These are phyloP conservation scores for Neria commutata DNA, from an alignment of 2,888 invertebrate species.

Conservation along the genomic window DNA sequence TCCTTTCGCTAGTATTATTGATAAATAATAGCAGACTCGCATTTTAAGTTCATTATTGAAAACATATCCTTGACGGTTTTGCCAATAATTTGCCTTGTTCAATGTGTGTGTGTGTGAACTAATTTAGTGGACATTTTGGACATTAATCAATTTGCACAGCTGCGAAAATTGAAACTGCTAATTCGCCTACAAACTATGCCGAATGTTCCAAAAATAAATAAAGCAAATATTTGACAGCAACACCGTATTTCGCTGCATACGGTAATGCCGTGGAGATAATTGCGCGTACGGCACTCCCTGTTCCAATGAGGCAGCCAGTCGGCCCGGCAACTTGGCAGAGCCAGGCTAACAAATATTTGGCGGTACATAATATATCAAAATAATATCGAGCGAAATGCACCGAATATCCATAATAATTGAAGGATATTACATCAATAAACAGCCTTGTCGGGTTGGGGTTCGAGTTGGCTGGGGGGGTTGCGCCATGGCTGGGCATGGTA, in stretches of 20 bases:
- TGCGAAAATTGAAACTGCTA: too few relatives aligned
- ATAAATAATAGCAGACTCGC: too few relatives aligned
- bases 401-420: constrained; percentile 53
- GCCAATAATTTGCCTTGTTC: too few relatives aligned
- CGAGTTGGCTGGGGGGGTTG: background rate
- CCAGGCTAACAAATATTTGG: background rate
- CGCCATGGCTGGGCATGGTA: background rate
- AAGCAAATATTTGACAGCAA: background rate
- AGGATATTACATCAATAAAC: constrained; percentile 55
- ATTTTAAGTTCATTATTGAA: too few relatives aligned
- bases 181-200: background rate
- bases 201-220: background rate
- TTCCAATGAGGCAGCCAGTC: too few relatives aligned
- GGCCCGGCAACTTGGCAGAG: too few relatives aligned
- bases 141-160: too few relatives aligned
- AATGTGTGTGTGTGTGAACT: too few relatives aligned
- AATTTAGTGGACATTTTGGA: too few relatives aligned
- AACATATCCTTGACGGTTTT: too few relatives aligned
- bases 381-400: background rate
- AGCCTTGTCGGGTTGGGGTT: too few relatives aligned
- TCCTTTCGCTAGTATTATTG: too few relatives aligned
- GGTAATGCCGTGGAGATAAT: constrained; percentile 8
- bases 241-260: constrained; percentile 1
- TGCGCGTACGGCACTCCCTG: constrained; percentile 13
- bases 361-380: constrained; percentile 31